These are phyloP conservation scores for Pyrochroa serraticornis DNA, from an alignment of 2,888 invertebrate genomes.

Conservation along the genomic window DNA sequence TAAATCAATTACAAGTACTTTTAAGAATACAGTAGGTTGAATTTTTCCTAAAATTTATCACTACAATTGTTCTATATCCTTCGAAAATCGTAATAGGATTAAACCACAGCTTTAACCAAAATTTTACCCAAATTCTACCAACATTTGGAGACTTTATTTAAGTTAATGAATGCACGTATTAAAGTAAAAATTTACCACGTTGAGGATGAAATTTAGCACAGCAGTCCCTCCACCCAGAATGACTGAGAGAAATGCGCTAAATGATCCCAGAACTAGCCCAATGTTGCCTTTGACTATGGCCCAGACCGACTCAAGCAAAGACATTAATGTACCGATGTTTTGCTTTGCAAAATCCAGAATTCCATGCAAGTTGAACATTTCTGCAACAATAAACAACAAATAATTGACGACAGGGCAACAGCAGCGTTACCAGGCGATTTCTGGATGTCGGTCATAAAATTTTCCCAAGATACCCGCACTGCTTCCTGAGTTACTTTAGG, in stretches of 20 bases:
- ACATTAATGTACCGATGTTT: constrained; percentile 87
- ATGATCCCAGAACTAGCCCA: constrained; percentile 80
- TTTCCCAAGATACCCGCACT: constrained; percentile 75
- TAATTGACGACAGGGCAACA: background rate
- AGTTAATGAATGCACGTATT: too few relatives aligned
- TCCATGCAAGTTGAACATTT: constrained; percentile 74
- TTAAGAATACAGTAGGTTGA: too few relatives aligned
- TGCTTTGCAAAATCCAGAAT: constrained; percentile 84
- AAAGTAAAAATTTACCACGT: constrained; percentile 70
- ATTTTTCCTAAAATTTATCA: too few relatives aligned
- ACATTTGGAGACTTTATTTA: too few relatives aligned
- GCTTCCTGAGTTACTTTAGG: constrained; percentile 78
- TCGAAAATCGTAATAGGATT: too few relatives aligned
- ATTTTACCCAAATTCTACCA: too few relatives aligned
- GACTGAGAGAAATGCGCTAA: constrained; percentile 86
- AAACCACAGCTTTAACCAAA: too few relatives aligned
- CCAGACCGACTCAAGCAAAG: constrained; percentile 87
- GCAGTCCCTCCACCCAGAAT: constrained; percentile 90
- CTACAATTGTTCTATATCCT: too few relatives aligned
- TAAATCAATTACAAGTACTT: too few relatives aligned
- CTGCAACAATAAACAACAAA: constrained; percentile 54
- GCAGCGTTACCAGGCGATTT: constrained; percentile 71
- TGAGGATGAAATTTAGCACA: constrained; percentile 84
- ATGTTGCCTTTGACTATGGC: constrained; percentile 91
- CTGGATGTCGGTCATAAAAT: constrained; percentile 72